Percentiles rank a stretch among this genome's conserved stretches.
Evolutionary conservation across 2,797 vertebrate species (phyloP).

Genomic region (Sebastes itinus): DNA sequence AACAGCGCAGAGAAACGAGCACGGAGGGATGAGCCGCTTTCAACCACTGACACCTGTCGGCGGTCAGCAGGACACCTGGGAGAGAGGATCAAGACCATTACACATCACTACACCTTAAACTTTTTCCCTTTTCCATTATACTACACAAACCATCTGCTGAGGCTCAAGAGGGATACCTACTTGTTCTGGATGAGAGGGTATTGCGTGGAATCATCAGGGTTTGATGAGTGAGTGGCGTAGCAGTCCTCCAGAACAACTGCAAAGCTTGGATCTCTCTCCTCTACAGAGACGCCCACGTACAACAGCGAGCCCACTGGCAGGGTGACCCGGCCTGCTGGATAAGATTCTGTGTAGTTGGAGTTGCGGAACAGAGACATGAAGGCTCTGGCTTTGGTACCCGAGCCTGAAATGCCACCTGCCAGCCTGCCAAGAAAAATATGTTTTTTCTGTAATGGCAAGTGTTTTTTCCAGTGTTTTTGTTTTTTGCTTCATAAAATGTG

Average conservation of each 20-base stretch:
- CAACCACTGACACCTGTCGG: slow-evolving; percentile 62
- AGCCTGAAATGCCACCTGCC: slow-evolving; percentile 38
- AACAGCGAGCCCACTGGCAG: slow-evolving; percentile 71
- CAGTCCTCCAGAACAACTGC: slow-evolving; percentile 78
- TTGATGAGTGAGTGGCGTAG: slow-evolving; percentile 69
- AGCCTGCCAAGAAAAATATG: slow-evolving; percentile 27
- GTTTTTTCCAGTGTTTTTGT: background rate
- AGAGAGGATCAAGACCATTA: background rate
- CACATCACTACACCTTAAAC: background rate
- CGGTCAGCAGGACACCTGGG: slow-evolving; percentile 75
- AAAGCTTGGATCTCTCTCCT: slow-evolving; percentile 61
- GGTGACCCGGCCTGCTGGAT: slow-evolving; percentile 11
- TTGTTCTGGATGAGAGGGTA: slow-evolving; percentile 81
- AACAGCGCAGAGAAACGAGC: slow-evolving; percentile 79
- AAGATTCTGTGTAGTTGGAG: slow-evolving; percentile 62
- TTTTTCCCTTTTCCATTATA: background rate
- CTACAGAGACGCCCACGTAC: slow-evolving; percentile 72
- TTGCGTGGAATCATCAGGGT: slow-evolving; percentile 42
- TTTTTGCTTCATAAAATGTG: background rate
- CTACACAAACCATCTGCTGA: background rate
- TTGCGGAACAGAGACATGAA: slow-evolving; percentile 78
- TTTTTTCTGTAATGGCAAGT: background rate
- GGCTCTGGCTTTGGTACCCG: slow-evolving; percentile 57
- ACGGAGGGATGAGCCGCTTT: slow-evolving; percentile 74
- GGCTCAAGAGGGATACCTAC: slow-evolving; percentile 46